phyloP scores from a whole-genome alignment of 2,797 vertebrate species.

The Pipistrellus kuhlii region DNA sequence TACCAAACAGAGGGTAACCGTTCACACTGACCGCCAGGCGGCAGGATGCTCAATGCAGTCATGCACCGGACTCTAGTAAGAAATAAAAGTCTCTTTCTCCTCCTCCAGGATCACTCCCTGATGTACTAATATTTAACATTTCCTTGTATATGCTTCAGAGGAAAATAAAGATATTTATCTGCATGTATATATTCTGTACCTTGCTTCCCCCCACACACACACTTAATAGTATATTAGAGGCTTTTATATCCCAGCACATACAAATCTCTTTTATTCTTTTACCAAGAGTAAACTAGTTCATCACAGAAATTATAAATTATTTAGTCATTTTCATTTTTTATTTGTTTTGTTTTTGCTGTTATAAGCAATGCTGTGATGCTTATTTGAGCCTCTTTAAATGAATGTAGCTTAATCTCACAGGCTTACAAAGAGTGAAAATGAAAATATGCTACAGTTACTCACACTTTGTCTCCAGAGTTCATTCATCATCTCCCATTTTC shows the following conservation, averaged over 20 bases:
- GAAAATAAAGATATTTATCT: not conserved
- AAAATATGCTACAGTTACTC: not conserved
- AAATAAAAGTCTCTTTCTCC: not conserved
- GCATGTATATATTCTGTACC: not conserved
- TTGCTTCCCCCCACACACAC: not conserved
- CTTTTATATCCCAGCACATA: not conserved
- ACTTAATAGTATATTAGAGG: not conserved
- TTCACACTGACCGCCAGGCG: too few relatives aligned
- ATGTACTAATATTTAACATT: not conserved
- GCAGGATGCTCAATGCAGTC: too few relatives aligned
- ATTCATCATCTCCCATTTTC: not conserved
- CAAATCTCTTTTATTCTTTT: conserved; percentile 4
- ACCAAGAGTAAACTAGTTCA: not conserved
- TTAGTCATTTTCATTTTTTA: not conserved
- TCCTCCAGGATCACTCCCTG: not conserved
- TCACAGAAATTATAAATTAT: not conserved
- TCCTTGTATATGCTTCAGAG: not conserved
- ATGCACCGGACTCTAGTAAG: not conserved
- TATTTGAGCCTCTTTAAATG: not conserved
- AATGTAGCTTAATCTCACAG: not conserved
- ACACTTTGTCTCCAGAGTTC: not conserved
- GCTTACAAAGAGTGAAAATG: not conserved
- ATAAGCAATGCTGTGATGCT: not conserved
- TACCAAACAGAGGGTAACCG: too few relatives aligned
- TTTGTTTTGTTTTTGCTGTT: not conserved